Conservation (phyloP, 2,888 invertebrate species). For the Tetheella fluctuosa region DNA sequence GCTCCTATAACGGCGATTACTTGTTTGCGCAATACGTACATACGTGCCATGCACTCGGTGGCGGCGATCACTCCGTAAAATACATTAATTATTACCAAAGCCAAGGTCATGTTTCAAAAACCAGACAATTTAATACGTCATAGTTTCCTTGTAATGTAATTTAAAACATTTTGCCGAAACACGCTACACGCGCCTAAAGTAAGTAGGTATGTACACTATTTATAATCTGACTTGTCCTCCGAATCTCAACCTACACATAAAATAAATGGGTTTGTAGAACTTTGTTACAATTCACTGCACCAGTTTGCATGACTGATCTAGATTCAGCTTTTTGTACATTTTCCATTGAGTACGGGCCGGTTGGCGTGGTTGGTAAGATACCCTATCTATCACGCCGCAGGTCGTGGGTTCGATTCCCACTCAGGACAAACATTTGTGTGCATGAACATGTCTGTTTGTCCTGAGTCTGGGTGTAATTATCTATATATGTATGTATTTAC, state of each 20-base stretch:
- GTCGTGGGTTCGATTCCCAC: no score
- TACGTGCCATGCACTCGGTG: constrained; percentile 30
- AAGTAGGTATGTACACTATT: no score
- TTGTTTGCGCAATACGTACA: constrained; percentile 50
- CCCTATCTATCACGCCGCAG: no score
- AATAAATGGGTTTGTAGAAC: background rate
- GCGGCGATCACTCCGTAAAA: constrained; percentile 30
- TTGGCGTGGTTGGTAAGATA: no score
- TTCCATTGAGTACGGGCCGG: no score
- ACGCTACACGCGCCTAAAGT: background rate
- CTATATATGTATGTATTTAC: no score
- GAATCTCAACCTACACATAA: background rate
- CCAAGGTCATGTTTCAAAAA: constrained; percentile 47
- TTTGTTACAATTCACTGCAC: background rate
- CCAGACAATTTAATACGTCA: constrained; percentile 14
- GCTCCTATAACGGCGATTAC: constrained; percentile 60
- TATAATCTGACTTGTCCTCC: background rate
- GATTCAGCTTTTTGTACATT: background rate
- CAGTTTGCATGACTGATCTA: background rate
- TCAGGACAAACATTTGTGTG: no score
- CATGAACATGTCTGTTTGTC: no score
- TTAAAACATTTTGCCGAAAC: background rate
- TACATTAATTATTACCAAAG: constrained; percentile 42
- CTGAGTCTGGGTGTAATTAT: no score
- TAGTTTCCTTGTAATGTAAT: background rate